phyloP scores from a whole-genome alignment of 2,888 invertebrate species.

The Meganola albula region DNA sequence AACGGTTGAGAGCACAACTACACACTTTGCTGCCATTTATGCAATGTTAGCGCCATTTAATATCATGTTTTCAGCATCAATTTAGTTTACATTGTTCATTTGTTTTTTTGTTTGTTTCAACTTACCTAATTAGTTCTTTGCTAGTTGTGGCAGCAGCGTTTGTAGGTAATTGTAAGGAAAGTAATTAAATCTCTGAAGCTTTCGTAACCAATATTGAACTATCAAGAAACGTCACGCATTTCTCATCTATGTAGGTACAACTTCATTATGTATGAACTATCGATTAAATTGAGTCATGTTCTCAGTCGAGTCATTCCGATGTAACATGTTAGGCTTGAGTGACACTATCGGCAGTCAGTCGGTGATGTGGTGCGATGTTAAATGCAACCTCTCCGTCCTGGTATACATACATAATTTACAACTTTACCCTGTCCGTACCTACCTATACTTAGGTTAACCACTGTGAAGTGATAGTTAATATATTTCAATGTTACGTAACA shows the following conservation, averaged over 20 bases:
- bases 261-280: conserved; percentile 17
- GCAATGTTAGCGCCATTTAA: conserved; percentile 29
- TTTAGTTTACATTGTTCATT: conserved; percentile 29
- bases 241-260: conserved; percentile 2
- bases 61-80: conserved; percentile 29
- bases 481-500: not conserved
- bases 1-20: conserved; percentile 34
- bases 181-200: no score
- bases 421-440: not conserved
- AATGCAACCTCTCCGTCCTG: conserved; percentile 18
- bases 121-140: no score
- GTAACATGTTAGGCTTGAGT: conserved; percentile 34
- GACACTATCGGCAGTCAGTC: conserved; percentile 37
- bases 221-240: conserved; percentile 6
- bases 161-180: no score
- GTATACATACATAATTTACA: conserved; percentile 14
- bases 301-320: conserved; percentile 29
- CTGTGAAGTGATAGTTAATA: no score
- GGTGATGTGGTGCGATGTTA: conserved; percentile 17
- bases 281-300: conserved; percentile 34
- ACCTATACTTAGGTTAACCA: no score
- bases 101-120: no score
- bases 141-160: no score
- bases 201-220: conserved; percentile 2
- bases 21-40: conserved; percentile 33